Percentiles rank a stretch among this genome's conserved stretches.
Evolutionary conservation across 2,113 vertebrate genomes (phyloP).

Genomic region (Carlito syrichta): DNA sequence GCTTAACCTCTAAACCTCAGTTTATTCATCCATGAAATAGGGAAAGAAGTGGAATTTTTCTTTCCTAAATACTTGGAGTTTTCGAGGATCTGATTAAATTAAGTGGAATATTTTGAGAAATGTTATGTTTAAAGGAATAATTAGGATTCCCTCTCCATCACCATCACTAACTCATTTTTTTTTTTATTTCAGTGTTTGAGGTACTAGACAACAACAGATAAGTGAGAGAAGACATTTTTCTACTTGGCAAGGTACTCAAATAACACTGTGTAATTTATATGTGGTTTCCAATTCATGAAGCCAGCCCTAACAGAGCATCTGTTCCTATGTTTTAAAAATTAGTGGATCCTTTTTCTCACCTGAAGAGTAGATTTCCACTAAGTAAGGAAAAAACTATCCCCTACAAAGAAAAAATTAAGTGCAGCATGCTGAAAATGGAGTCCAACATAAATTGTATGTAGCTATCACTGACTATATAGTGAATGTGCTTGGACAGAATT

Average conservation of each 20-base stretch:
- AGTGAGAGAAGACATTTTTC: background rate
- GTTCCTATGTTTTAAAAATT: background rate
- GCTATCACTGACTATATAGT: background rate
- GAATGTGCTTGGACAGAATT: background rate
- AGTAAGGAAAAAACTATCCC: background rate
- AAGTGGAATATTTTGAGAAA: background rate
- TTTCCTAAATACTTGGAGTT: background rate
- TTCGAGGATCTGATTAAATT: background rate
- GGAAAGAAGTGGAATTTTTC: background rate
- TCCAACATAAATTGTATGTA: background rate
- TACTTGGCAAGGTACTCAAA: background rate
- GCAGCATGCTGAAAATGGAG: background rate
- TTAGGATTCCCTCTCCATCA: background rate
- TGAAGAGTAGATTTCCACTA: conserved; percentile 23
- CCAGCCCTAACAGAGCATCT: background rate
- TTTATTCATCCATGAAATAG: background rate
- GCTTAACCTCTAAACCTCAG: background rate
- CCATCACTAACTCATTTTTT: background rate
- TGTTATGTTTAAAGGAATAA: background rate
- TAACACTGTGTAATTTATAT: background rate
- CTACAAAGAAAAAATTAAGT: background rate
- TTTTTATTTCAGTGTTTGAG: background rate
- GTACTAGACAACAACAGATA: background rate
- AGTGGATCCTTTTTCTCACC: background rate
- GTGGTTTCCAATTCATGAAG: background rate